Conservation (phyloP, 2,888 invertebrate species). For the Hipparchia sbordonii region DNA sequence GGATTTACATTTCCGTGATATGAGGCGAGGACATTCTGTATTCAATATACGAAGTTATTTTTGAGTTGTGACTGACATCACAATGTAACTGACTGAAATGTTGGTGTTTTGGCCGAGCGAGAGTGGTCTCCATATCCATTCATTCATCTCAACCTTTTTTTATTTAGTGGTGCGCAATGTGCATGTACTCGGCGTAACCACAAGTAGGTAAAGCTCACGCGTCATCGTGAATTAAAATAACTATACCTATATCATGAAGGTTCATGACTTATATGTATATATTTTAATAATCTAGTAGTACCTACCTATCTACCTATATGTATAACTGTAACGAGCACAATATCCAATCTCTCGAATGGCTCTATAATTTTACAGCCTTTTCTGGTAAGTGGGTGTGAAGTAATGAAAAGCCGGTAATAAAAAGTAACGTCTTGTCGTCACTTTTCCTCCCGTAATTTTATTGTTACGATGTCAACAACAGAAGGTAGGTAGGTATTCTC, state of each 20-base stretch:
- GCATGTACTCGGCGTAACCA: too few species aligned
- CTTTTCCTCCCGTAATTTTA: constrained; percentile 6
- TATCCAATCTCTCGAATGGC: background rate
- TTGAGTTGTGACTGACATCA: constrained; percentile 9
- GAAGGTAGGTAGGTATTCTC: background rate
- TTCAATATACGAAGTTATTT: constrained; percentile 6
- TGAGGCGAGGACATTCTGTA: constrained; percentile 9
- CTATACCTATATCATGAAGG: too few species aligned
- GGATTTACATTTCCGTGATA: constrained; percentile 18
- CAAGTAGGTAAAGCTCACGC: too few species aligned
- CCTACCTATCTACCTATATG: background rate
- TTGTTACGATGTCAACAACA: constrained; percentile 3
- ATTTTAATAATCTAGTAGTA: too few species aligned
- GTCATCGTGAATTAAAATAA: too few species aligned
- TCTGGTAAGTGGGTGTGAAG: constrained; percentile 12
- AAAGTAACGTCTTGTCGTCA: constrained; percentile 9
- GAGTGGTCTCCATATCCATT: too few species aligned
- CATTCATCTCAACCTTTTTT: too few species aligned
- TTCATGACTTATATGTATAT: background rate
- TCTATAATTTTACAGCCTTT: constrained; percentile 6
- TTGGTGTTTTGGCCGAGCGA: background rate
- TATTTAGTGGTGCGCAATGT: too few species aligned
- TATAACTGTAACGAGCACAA: background rate
- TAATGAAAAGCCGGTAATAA: constrained; percentile 7
- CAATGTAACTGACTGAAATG: background rate